Evolutionary conservation across 2,113 vertebrate genomes (phyloP).

Genomic region (Caranx melampygus): DNA sequence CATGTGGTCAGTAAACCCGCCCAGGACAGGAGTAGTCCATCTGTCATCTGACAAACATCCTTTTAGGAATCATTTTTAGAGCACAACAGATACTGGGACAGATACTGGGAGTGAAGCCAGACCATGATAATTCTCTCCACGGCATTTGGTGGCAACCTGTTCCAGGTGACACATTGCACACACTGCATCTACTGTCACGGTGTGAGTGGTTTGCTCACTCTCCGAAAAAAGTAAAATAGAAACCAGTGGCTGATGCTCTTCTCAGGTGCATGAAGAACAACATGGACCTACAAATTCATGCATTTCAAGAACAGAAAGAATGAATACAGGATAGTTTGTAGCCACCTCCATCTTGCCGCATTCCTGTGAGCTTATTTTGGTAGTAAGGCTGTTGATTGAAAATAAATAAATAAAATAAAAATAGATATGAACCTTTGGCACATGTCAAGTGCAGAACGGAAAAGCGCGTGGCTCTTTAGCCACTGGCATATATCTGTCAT

Average conservation of each 20-base stretch:
- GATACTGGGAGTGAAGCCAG: constrained; percentile 31
- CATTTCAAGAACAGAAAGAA: neutral
- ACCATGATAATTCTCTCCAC: constrained; percentile 26
- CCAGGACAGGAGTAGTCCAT: constrained; percentile 6
- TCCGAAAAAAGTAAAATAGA: neutral
- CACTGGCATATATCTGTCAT: neutral
- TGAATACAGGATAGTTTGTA: no score
- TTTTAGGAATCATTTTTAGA: constrained; percentile 10
- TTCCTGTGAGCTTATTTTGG: no score
- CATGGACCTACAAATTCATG: no score
- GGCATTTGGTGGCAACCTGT: constrained; percentile 29
- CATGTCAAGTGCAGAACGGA: no score
- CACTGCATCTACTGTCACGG: neutral
- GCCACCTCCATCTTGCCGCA: neutral
- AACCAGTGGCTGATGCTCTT: neutral
- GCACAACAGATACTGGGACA: constrained; percentile 25
- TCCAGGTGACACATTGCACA: constrained; percentile 27
- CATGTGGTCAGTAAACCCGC: constrained; percentile 19
- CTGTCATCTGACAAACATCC: constrained; percentile 23
- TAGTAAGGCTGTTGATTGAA: no score
- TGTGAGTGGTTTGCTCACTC: constrained; percentile 1
- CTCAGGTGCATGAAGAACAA: no score
- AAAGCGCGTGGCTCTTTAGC: neutral
- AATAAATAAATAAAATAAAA: neutral
- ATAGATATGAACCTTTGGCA: neutral